Evolutionary conservation across 2,888 invertebrate genomes (phyloP).

Genomic region (Athalia cordata): DNA sequence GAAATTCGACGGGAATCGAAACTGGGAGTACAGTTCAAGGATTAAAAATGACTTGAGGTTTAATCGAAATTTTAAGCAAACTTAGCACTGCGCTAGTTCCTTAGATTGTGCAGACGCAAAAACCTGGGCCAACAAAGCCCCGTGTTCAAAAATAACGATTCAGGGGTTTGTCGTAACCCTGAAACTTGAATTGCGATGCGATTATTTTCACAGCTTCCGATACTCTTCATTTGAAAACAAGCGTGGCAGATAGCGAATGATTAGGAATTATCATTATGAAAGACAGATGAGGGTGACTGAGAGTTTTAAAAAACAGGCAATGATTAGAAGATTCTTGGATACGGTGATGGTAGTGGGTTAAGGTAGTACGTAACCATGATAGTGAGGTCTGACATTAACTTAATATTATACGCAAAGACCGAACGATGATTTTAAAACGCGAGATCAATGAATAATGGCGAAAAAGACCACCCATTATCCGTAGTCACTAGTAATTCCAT

Average conservation of each 20-base stretch:
- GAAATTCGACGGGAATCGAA: constrained; percentile 20
- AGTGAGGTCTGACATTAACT: background rate
- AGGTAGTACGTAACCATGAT: background rate
- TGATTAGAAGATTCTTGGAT: background rate
- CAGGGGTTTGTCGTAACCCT: too few species aligned
- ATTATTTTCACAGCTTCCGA: background rate
- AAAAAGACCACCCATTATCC: too few species aligned
- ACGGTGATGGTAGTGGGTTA: background rate
- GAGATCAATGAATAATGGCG: constrained; percentile 12
- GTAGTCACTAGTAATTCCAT: background rate
- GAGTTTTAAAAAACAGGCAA: background rate
- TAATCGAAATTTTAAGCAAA: background rate
- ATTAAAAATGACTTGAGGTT: background rate
- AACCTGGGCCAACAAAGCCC: too few species aligned
- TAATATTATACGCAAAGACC: constrained; percentile 4
- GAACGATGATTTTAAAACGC: constrained; percentile 23
- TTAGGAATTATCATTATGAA: too few species aligned
- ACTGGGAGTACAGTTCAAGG: background rate
- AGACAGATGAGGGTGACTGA: too few species aligned
- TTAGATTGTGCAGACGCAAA: too few species aligned
- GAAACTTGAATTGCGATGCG: background rate
- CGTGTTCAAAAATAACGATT: too few species aligned
- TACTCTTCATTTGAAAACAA: background rate
- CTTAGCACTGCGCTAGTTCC: too few species aligned
- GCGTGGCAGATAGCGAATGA: too few species aligned